Percentiles rank a stretch among this genome's conserved stretches.
Conservation (phyloP, 2,888 invertebrate genomes). For the Drosophila fulvimacula region DNA sequence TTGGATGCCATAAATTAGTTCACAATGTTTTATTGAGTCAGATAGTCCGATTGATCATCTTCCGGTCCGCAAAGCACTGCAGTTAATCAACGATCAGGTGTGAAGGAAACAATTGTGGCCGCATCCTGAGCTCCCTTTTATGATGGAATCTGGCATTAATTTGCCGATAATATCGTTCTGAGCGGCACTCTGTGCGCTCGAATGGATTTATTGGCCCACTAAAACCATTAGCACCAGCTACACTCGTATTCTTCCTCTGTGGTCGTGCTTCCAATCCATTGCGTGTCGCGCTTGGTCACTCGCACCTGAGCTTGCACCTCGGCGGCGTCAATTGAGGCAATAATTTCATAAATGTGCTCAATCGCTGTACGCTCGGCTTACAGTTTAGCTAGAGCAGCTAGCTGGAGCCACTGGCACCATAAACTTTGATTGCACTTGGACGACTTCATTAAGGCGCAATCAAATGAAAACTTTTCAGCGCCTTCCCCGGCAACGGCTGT, state of each 20-base stretch:
- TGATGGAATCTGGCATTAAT: slow-evolving; percentile 62
- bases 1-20: background rate
- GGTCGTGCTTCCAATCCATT: slow-evolving; percentile 35
- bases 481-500: background rate
- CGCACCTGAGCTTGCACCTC: slow-evolving; percentile 36
- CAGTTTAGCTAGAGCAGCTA: slow-evolving; percentile 29
- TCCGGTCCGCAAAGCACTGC: background rate
- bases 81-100: slow-evolving; percentile 68
- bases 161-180: slow-evolving; percentile 63
- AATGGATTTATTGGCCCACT: slow-evolving; percentile 80
- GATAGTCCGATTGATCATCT: too few relatives aligned
- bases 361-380: slow-evolving; percentile 56
- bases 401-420: slow-evolving; percentile 17
- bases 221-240: slow-evolving; percentile 79
- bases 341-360: slow-evolving; percentile 74
- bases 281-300: slow-evolving; percentile 46
- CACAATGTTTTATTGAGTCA: background rate
- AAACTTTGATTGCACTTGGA: slow-evolving; percentile 51
- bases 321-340: slow-evolving; percentile 59
- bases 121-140: slow-evolving; percentile 50
- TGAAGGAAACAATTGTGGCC: slow-evolving; percentile 56
- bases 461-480: slow-evolving; percentile 46
- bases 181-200: slow-evolving; percentile 62
- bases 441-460: slow-evolving; percentile 65
- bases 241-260: background rate